Conservation (phyloP, 2,113 vertebrate genomes). For the Tonatia bakeri region DNA sequence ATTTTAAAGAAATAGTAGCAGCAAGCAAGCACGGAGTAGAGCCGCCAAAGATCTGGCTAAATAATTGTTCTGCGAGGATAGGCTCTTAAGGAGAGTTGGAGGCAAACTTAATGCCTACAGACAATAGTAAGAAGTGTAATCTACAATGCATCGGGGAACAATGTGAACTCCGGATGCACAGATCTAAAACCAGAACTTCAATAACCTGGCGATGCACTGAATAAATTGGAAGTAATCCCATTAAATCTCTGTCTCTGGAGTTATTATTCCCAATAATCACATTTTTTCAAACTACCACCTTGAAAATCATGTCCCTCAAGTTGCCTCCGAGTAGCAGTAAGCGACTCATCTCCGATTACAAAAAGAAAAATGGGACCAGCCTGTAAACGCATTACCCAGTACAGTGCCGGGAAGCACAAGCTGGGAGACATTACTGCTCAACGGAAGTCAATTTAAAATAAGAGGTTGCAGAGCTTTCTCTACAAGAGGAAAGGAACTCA, state of each 20-base stretch:
- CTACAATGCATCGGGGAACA: neutral
- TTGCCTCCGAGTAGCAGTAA: constrained; percentile 24
- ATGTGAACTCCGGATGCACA: neutral
- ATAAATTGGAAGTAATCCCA: constrained; percentile 66
- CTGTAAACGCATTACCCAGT: constrained; percentile 45
- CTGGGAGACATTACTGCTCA: constrained; percentile 38
- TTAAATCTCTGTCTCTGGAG: constrained; percentile 65
- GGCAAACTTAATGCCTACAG: neutral
- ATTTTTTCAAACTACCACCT: neutral
- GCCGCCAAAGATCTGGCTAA: neutral
- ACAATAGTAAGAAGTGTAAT: constrained; percentile 23
- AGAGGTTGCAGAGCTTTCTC: constrained; percentile 40
- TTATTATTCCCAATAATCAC: constrained; percentile 59
- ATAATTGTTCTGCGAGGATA: constrained; percentile 31
- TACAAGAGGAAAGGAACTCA: constrained; percentile 6
- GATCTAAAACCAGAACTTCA: constrained; percentile 48
- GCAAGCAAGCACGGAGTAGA: neutral
- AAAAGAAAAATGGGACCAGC: constrained; percentile 49
- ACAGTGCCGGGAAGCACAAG: constrained; percentile 31
- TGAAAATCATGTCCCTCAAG: constrained; percentile 35
- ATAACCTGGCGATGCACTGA: neutral
- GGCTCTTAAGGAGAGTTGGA: neutral
- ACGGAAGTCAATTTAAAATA: constrained; percentile 54
- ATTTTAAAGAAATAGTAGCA: neutral
- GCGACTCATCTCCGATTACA: constrained; percentile 25